phyloP scores from a whole-genome alignment of 2,888 invertebrate species.

The Holacanthella duospinosa region DNA sequence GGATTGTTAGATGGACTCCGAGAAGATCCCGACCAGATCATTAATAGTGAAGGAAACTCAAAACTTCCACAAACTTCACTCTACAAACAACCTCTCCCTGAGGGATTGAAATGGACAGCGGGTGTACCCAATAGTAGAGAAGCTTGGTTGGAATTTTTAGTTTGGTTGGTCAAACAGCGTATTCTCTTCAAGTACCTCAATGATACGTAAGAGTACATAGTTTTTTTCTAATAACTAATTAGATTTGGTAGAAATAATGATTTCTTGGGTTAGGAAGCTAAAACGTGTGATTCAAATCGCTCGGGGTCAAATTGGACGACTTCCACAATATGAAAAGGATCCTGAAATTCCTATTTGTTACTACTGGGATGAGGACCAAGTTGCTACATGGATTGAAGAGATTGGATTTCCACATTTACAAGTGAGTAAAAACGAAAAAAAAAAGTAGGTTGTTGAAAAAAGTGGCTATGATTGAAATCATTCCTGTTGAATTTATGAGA shows the following conservation, averaged over 20 bases:
- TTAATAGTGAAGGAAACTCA: no score
- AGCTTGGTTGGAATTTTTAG: constrained; percentile 27
- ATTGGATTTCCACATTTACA: constrained; percentile 18
- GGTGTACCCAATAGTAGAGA: constrained; percentile 23
- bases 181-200: neutral
- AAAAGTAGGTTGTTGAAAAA: no score
- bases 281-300: neutral
- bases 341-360: constrained; percentile 20
- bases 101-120: neutral
- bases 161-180: constrained; percentile 15
- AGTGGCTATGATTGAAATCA: no score
- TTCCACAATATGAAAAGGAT: constrained; percentile 3
- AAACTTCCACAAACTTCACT: no score
- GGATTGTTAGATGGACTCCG: no score
- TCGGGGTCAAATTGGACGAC: neutral
- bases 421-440: no score
- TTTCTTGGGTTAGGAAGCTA: neutral
- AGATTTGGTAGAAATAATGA: no score
- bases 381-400: constrained; percentile 22
- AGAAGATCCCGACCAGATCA: no score
- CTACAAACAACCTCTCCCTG: neutral
- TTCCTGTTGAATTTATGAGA: neutral
- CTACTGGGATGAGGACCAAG: constrained; percentile 20
- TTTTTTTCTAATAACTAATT: neutral
- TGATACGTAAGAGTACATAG: neutral